These are phyloP conservation scores for Phragmatobia fuliginosa DNA, from an alignment of 2,888 invertebrate genomes.

Conservation along the genomic window DNA sequence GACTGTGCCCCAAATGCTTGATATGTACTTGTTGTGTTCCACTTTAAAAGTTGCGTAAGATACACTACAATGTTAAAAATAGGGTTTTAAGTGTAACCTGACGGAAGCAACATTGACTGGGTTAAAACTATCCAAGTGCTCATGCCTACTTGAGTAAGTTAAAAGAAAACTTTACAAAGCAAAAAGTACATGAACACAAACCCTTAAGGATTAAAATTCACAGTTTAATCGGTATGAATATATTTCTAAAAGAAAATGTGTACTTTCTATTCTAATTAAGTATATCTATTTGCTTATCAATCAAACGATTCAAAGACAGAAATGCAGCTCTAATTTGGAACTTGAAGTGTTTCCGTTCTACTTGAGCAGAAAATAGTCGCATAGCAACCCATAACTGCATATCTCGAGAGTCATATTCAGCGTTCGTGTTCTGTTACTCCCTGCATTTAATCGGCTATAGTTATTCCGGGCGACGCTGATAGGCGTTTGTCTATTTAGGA, in stretches of 20 bases:
- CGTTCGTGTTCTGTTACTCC: conserved; percentile 56
- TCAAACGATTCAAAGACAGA: conserved; percentile 18
- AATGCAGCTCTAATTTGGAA: conserved; percentile 41
- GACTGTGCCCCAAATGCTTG: conserved; percentile 51
- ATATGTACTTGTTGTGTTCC: conserved; percentile 47
- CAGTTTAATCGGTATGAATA: neutral
- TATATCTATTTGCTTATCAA: conserved; percentile 13
- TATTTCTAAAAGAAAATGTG: neutral
- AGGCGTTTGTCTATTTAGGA: conserved; percentile 86
- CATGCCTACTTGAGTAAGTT: conserved; percentile 17
- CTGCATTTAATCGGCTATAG: conserved; percentile 81
- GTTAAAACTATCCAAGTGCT: conserved; percentile 19
- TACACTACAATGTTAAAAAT: conserved; percentile 53
- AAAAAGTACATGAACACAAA: conserved; percentile 7
- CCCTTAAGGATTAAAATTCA: neutral
- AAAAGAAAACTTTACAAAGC: conserved; percentile 16
- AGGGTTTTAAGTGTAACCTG: conserved; percentile 43
- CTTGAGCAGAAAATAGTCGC: conserved; percentile 54
- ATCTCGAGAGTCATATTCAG: conserved; percentile 53
- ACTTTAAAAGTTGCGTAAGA: conserved; percentile 55
- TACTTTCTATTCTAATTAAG: neutral
- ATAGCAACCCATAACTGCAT: conserved; percentile 53
- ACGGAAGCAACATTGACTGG: conserved; percentile 30
- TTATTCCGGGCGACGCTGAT: conserved; percentile 84
- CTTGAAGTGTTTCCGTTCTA: conserved; percentile 53